phyloP scores from a whole-genome alignment of 2,113 vertebrate genomes.

The Electrona antarctica region DNA sequence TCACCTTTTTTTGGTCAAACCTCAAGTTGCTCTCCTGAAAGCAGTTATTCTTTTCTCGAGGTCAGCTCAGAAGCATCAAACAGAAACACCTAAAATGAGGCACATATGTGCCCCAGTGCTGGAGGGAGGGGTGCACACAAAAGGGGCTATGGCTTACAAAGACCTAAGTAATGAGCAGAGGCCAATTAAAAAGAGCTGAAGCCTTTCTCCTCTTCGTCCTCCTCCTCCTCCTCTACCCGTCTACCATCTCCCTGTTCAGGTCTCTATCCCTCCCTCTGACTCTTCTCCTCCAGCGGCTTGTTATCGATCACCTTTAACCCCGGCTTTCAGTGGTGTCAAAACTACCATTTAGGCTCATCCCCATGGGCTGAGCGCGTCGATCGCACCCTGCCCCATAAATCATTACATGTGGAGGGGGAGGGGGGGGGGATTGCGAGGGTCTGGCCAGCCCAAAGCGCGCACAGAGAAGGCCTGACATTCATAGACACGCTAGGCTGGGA shows the following conservation, averaged over 20 bases:
- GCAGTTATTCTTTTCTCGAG: slow-evolving; percentile 5
- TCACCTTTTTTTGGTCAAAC: slow-evolving; percentile 34
- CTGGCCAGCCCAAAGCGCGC: slow-evolving; percentile 31
- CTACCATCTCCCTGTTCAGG: background rate
- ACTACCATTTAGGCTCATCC: slow-evolving; percentile 89
- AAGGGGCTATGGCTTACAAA: slow-evolving; percentile 72
- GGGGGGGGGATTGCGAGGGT: slow-evolving; percentile 16
- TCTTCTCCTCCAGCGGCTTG: slow-evolving; percentile 77
- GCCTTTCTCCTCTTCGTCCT: slow-evolving; percentile 27
- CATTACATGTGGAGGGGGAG: slow-evolving; percentile 71
- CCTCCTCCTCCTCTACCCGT: slow-evolving; percentile 44
- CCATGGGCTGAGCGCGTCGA: slow-evolving; percentile 82
- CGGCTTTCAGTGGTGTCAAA: slow-evolving; percentile 88
- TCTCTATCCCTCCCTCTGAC: slow-evolving; percentile 60
- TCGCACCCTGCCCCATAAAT: slow-evolving; percentile 87
- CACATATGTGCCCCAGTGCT: slow-evolving; percentile 44
- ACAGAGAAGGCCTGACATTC: slow-evolving; percentile 60
- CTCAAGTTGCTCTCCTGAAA: slow-evolving; percentile 29
- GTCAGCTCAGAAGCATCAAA: slow-evolving; percentile 31
- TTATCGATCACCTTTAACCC: slow-evolving; percentile 97
- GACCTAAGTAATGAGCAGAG: slow-evolving; percentile 78
- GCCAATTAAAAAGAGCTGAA: slow-evolving; percentile 85
- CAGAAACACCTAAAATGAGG: slow-evolving; percentile 30
- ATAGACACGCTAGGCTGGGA: slow-evolving; percentile 56
- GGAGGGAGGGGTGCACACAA: slow-evolving; percentile 48